Percentiles rank a stretch among this genome's conserved stretches.
phyloP scores from a whole-genome alignment of 2,797 vertebrate genomes.

The Crax fasciolata region DNA sequence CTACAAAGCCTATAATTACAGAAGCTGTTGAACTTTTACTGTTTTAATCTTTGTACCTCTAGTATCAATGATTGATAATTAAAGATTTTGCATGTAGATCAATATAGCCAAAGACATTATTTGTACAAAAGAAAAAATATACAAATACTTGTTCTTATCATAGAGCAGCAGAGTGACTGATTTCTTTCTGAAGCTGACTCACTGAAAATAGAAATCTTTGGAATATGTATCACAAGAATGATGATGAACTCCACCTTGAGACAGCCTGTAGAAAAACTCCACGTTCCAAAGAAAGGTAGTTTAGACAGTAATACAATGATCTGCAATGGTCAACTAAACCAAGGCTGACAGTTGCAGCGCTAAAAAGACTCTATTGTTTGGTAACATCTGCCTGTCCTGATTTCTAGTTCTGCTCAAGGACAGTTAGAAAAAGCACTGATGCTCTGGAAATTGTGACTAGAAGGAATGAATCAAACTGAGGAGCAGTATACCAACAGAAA shows the following conservation, averaged over 20 bases:
- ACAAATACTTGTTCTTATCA: not conserved
- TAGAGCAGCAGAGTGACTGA: not conserved
- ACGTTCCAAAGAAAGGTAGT: not conserved
- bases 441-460: not conserved
- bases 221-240: not conserved
- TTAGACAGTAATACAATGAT: not conserved
- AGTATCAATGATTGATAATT: not conserved
- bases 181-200: not conserved
- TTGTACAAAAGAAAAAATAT: not conserved
- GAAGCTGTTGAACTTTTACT: not conserved
- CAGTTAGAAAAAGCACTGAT: not conserved
- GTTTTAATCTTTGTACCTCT: not conserved
- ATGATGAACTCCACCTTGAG: not conserved
- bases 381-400: not conserved
- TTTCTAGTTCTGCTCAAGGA: not conserved
- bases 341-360: not conserved
- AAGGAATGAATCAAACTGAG: not conserved
- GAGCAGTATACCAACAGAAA: not conserved
- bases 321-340: not conserved
- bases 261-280: not conserved
- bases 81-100: not conserved
- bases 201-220: not conserved
- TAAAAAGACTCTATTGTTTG: not conserved
- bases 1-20: not conserved
- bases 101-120: not conserved